Percentiles rank a stretch among this genome's conserved stretches.
Conservation (phyloP, 2,888 invertebrate species). For the Galerucella pusilla region DNA sequence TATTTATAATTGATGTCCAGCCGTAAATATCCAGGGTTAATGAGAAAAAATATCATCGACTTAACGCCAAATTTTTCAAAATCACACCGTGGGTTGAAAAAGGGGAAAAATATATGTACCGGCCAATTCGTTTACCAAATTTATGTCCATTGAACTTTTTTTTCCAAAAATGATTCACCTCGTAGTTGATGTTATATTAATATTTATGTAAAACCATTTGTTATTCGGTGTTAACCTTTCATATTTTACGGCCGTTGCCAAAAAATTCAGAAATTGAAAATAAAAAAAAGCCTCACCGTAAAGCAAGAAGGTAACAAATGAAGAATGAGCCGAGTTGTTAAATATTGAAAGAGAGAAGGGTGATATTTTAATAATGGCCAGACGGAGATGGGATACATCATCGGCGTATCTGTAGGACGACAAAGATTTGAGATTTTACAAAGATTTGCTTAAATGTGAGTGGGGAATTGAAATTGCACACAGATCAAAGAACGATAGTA, state of each 20-base stretch:
- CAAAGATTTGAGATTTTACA: too few relatives aligned
- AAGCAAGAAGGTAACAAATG: constrained; percentile 46
- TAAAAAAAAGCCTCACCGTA: constrained; percentile 40
- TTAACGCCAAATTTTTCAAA: too few relatives aligned
- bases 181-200: not conserved
- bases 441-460: too few relatives aligned
- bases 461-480: too few relatives aligned
- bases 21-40: too few relatives aligned
- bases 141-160: too few relatives aligned
- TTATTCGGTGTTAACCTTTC: constrained; percentile 20
- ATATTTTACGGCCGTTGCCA: constrained; percentile 42
- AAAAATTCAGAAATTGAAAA: constrained; percentile 49
- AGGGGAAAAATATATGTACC: too few relatives aligned
- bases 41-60: too few relatives aligned
- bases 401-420: constrained; percentile 23
- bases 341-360: constrained; percentile 45
- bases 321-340: constrained; percentile 46
- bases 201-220: constrained; percentile 27
- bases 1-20: too few relatives aligned
- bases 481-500: too few relatives aligned
- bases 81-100: too few relatives aligned
- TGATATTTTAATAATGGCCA: constrained; percentile 49
- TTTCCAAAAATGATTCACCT: not conserved
- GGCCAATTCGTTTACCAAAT: too few relatives aligned
- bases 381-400: constrained; percentile 47